These are phyloP conservation scores for Hypothenemus hampei DNA, from an alignment of 1,140 invertebrate species.

Conservation along the genomic window DNA sequence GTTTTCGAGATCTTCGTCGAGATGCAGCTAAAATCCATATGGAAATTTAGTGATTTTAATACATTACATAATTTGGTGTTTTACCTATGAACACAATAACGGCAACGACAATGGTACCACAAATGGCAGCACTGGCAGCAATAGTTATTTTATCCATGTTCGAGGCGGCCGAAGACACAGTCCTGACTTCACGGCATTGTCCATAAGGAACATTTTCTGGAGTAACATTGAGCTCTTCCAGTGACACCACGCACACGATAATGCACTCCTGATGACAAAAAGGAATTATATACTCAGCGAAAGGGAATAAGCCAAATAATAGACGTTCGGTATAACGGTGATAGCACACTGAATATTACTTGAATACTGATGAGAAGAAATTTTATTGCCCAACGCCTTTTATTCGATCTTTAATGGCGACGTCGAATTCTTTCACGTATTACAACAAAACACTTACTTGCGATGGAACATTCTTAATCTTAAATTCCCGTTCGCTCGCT, in stretches of 20 bases:
- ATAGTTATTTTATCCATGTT: constrained; percentile 95
- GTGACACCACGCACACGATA: constrained; percentile 83
- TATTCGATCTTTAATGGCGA: background rate
- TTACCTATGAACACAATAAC: constrained; percentile 73
- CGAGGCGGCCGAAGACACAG: constrained; percentile 70
- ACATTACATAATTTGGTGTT: background rate
- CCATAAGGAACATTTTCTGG: constrained; percentile 78
- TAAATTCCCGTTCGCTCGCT: constrained; percentile 82
- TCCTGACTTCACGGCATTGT: constrained; percentile 85
- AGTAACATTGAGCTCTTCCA: constrained; percentile 80
- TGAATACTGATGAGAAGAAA: background rate
- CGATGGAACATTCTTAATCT: constrained; percentile 85
- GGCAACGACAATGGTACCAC: constrained; percentile 84
- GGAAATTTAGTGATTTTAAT: too few relatives aligned
- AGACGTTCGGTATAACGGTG: background rate
- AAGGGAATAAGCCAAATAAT: too few relatives aligned
- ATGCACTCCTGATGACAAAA: constrained; percentile 79
- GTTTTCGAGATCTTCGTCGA: constrained; percentile 61
- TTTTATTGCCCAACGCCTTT: background rate
- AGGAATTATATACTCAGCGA: too few relatives aligned
- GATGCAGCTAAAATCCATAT: constrained; percentile 75
- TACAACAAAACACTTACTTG: constrained; percentile 55
- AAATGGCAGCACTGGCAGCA: constrained; percentile 87
- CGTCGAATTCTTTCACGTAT: too few relatives aligned
- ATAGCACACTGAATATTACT: background rate